Evolutionary conservation across 2,113 vertebrate genomes (phyloP), one percentile per base, ranked within the genome.

Genomic region (Istiophorus platypterus): DNA sequence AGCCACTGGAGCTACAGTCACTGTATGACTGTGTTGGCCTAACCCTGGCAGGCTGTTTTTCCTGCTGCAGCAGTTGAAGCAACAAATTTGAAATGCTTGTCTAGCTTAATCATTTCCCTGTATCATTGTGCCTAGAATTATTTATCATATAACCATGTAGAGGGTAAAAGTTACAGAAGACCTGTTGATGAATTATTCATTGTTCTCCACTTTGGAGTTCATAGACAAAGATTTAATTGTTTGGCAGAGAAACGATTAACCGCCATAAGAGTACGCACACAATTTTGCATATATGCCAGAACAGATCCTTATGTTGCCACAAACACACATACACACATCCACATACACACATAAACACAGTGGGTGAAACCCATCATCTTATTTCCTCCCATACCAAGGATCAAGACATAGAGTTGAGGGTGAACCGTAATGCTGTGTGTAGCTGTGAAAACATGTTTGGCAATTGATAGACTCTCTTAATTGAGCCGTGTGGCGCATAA

Each of bases 1-100:
- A 90, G 89, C 87, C 89, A 88, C 87, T 22, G 77, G 69, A 82
- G 86, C 89, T 89, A 47, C 81, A 92, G 82, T 94, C 86, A 84
- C 81, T 77, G 85, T 72, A 67, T 74, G 78, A 80, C 74, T 69
- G 84, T 27, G 77, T 72, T 78, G 72, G 63, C 77, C 84, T 62
- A 79, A 86, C 71, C 65, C 78, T 72, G 75, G 63, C 83, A 82
- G 79, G 45, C 45, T 78, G 71, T 88, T 86, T 88, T 87, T 89
- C 76, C 84, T 84, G 82, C 85, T 12, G 22, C 62, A 39, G 72
- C 51, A 72, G 76, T 85, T 86, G 52, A 74, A 86, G 61, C 67
- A 82, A 63, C 82, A 81, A 2, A 81, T 84, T 85, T 78, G 12
- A 86, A 88, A 89, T 76, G 70, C 76, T 82, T 85, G 42, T 78